These are phyloP conservation scores for Tridacna crocea DNA, from an alignment of 2,888 invertebrate genomes.

Conservation along the genomic window DNA sequence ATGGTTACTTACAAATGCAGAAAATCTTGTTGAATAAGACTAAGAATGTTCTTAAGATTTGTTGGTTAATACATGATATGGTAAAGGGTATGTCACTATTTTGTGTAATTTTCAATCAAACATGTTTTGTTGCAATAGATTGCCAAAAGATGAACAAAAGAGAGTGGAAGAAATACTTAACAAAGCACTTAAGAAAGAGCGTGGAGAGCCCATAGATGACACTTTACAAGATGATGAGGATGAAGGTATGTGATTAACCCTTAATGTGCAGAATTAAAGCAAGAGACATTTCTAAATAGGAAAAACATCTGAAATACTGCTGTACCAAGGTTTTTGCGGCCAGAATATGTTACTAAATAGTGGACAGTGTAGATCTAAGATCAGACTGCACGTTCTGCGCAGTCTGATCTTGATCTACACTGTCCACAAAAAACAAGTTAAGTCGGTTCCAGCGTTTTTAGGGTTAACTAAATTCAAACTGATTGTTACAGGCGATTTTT, in stretches of 20 bases:
- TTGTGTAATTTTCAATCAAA: neutral
- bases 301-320: no score
- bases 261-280: neutral
- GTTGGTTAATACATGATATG: neutral
- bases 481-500: no score
- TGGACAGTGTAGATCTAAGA: no score
- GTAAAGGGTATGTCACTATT: no score
- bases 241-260: neutral
- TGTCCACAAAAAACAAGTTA: neutral
- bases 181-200: conserved; percentile 88
- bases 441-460: neutral
- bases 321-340: no score
- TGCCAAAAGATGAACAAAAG: conserved; percentile 90
- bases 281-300: no score
- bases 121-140: conserved; percentile 77
- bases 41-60: no score
- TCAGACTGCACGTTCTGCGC: no score
- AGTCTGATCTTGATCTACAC: no score
- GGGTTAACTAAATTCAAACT: neutral
- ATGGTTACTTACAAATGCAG: no score
- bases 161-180: conserved; percentile 93
- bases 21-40: no score
- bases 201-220: conserved; percentile 72
- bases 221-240: conserved; percentile 48
- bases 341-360: no score